phyloP scores from a whole-genome alignment of 2,113 vertebrate species.

The Clupea harengus region DNA sequence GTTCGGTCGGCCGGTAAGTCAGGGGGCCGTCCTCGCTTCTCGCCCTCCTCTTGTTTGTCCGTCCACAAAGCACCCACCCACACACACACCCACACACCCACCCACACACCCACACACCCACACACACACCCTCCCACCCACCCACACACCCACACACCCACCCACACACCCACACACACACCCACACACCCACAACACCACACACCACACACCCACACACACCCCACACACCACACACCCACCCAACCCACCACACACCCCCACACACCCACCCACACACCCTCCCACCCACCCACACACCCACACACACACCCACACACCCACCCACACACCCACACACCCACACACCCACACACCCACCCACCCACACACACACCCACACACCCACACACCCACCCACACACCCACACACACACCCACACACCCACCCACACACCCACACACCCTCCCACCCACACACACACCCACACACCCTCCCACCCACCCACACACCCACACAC shows the following conservation, averaged over 20 bases:
- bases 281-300: conserved; percentile 49
- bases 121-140: conserved; percentile 47
- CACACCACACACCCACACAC: conserved; percentile 47
- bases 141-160: too few relatives aligned
- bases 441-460: conserved; percentile 49
- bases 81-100: conserved; percentile 48
- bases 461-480: too few relatives aligned
- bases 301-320: too few relatives aligned
- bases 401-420: too few relatives aligned
- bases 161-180: conserved; percentile 47
- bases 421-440: conserved; percentile 49
- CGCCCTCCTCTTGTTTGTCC: conserved; percentile 10
- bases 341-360: conserved; percentile 48
- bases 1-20: conserved; percentile 99
- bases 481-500: conserved; percentile 46
- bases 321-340: conserved; percentile 46
- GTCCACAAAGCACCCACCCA: background rate
- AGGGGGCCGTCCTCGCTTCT: conserved; percentile 60
- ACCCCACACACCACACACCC: conserved; percentile 52
- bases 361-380: too few relatives aligned
- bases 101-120: conserved; percentile 47
- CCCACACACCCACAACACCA: conserved; percentile 49
- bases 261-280: conserved; percentile 49
- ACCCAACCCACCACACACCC: conserved; percentile 41
- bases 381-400: too few relatives aligned